These are phyloP conservation scores for Magallana nippona DNA, from an alignment of 2,888 invertebrate genomes.

Conservation along the genomic window DNA sequence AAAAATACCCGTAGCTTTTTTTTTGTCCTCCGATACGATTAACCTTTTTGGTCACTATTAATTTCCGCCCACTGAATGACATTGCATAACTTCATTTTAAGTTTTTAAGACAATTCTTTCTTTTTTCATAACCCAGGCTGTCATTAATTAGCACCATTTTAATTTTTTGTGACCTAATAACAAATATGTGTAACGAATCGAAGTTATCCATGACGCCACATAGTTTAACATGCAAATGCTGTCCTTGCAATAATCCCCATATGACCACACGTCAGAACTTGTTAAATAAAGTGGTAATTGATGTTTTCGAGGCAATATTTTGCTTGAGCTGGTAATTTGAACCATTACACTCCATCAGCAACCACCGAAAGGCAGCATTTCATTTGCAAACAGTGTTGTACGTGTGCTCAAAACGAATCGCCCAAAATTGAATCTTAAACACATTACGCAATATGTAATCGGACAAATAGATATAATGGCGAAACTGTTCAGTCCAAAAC, in stretches of 20 bases:
- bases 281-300: constrained; percentile 21
- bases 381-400: no score
- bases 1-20: background rate
- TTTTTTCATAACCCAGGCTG: no score
- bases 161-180: no score
- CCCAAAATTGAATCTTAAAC: no score
- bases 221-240: background rate
- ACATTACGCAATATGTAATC: no score
- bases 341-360: background rate
- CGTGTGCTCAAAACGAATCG: no score
- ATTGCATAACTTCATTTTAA: background rate
- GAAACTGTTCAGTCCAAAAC: background rate
- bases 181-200: no score
- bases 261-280: background rate
- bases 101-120: no score
- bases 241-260: background rate
- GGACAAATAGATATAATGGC: no score
- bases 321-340: background rate
- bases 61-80: background rate
- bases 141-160: no score
- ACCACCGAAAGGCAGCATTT: no score
- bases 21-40: background rate
- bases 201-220: background rate
- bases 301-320: background rate
- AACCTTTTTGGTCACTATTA: constrained; percentile 9